These are phyloP conservation scores for Sebastes cheni DNA, from an alignment of 2,797 vertebrate genomes.

Conservation along the genomic window DNA sequence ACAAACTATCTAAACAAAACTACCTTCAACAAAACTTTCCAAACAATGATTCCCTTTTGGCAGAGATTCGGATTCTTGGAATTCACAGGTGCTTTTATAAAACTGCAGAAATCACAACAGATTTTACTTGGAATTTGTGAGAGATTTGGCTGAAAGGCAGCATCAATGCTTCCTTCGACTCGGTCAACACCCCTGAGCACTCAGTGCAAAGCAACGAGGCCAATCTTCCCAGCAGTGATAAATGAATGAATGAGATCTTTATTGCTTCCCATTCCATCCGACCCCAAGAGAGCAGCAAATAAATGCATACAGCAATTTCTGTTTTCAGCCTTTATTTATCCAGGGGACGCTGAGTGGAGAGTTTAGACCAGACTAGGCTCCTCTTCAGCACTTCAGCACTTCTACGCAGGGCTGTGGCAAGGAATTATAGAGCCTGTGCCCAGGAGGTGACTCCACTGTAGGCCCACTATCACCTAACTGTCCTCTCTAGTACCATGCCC, in stretches of 20 bases:
- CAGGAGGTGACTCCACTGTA: neutral
- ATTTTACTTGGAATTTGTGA: neutral
- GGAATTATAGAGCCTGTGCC: neutral
- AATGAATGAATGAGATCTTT: slow-evolving; percentile 54
- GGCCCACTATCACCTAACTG: neutral
- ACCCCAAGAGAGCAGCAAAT: slow-evolving; percentile 35
- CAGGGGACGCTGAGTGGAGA: slow-evolving; percentile 29
- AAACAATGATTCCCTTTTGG: neutral
- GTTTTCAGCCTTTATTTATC: slow-evolving; percentile 48
- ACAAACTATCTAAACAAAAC: slow-evolving; percentile 8
- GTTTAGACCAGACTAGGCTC: neutral
- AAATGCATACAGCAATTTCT: slow-evolving; percentile 45
- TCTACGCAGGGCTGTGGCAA: neutral
- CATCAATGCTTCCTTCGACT: neutral
- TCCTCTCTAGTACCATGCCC: neutral
- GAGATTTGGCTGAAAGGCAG: neutral
- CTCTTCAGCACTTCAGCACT: neutral
- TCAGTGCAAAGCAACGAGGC: slow-evolving; percentile 13
- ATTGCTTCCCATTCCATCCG: slow-evolving; percentile 41
- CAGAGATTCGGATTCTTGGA: neutral
- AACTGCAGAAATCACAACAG: neutral
- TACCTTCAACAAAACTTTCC: neutral
- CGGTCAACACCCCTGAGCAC: neutral
- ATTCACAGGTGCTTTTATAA: neutral
- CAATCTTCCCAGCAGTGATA: slow-evolving; percentile 31